Evolutionary conservation across 2,797 vertebrate species (phyloP).

Genomic region (Margarornis squamiger): DNA sequence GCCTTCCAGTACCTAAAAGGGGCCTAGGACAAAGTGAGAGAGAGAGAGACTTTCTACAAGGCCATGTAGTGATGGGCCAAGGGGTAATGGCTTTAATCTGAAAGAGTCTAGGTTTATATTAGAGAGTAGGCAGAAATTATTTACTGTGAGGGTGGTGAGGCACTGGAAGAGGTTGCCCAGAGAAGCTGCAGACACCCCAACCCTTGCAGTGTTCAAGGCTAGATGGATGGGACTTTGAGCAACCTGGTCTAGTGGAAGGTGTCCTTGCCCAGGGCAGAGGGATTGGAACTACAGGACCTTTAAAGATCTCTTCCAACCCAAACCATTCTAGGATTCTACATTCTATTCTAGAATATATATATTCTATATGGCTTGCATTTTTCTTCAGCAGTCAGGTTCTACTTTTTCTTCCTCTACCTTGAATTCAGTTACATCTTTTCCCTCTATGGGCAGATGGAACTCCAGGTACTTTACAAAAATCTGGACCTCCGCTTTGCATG

Average conservation of each 20-base stretch:
- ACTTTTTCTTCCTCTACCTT: neutral
- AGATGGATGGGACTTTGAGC: neutral
- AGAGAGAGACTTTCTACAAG: neutral
- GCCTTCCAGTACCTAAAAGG: neutral
- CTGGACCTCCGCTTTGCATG: neutral
- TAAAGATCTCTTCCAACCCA: neutral
- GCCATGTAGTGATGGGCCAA: neutral
- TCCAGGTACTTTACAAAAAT: neutral
- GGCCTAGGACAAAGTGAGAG: neutral
- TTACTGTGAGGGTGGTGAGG: neutral
- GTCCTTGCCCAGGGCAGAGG: neutral
- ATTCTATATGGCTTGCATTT: neutral
- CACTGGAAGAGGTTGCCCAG: neutral
- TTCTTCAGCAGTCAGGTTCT: neutral
- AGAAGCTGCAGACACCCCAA: neutral
- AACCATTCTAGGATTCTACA: neutral
- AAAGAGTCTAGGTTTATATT: neutral
- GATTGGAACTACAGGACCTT: neutral
- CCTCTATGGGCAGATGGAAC: neutral
- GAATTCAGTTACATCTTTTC: neutral
- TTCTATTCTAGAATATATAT: too few relatives aligned
- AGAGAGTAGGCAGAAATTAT: neutral
- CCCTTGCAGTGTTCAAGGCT: accelerated
- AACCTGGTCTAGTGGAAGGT: neutral
- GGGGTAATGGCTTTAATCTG: neutral